Conservation (phyloP, 1,140 invertebrate species). For the Oppia nitens region DNA sequence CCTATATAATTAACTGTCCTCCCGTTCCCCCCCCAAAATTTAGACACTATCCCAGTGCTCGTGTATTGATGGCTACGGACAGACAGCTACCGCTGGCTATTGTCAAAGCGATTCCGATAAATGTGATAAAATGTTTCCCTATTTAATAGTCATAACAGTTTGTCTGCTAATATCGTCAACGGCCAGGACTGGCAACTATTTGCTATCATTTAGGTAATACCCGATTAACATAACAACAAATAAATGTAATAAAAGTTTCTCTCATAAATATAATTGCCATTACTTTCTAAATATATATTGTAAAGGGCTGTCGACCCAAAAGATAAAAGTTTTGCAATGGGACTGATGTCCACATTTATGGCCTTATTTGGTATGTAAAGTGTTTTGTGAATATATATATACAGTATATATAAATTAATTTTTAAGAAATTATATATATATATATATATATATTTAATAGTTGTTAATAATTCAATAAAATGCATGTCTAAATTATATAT, state of each 20-base stretch:
- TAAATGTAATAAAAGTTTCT: neutral
- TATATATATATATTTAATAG: no score
- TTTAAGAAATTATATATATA: no score
- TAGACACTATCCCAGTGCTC: neutral
- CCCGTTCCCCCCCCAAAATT: no score
- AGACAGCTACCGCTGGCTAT: neutral
- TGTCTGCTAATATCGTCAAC: slow-evolving; percentile 9
- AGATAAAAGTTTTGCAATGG: slow-evolving; percentile 26
- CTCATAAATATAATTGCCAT: neutral
- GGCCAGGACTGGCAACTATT: slow-evolving; percentile 24
- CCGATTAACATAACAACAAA: no score
- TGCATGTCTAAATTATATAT: no score
- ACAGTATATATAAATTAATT: no score
- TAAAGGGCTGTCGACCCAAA: slow-evolving; percentile 24
- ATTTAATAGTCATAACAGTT: neutral
- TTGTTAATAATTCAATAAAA: no score
- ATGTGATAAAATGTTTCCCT: neutral
- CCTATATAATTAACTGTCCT: no score
- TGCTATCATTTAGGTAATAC: slow-evolving; percentile 26
- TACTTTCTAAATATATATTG: neutral
- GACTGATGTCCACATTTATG: slow-evolving; percentile 20
- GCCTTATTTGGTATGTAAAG: slow-evolving; percentile 23
- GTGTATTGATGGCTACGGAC: neutral
- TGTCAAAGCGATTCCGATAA: neutral
- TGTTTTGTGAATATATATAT: no score